Conservation (phyloP, 1,140 invertebrate genomes). For the Portunus trituberculatus region DNA sequence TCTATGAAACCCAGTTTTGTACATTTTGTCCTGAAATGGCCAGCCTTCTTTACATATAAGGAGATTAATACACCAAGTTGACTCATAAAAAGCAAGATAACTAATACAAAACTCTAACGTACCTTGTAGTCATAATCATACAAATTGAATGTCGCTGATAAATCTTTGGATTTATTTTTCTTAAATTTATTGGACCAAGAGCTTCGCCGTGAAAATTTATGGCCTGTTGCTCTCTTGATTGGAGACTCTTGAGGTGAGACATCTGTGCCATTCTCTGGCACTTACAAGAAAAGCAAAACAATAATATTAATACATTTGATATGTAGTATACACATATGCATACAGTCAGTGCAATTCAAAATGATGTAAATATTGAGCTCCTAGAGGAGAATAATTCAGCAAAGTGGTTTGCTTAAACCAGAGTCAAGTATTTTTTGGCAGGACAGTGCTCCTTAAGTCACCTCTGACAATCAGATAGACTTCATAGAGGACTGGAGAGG, state of each 20-base stretch:
- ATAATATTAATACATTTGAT: not conserved
- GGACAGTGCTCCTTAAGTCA: no score
- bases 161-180: slow-evolving; percentile 26
- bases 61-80: no score
- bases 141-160: slow-evolving; percentile 46
- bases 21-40: no score
- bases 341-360: not conserved
- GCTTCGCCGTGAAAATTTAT: slow-evolving; percentile 28
- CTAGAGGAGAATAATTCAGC: no score
- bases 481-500: no score
- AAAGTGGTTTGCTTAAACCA: no score
- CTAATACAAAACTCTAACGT: not conserved
- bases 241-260: not conserved
- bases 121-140: slow-evolving; percentile 50
- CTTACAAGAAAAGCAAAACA: not conserved
- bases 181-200: slow-evolving; percentile 46
- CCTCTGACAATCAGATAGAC: no score
- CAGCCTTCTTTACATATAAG: no score
- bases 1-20: not conserved
- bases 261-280: not conserved
- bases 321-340: not conserved
- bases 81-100: no score
- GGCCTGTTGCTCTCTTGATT: not conserved
- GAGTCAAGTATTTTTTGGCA: no score
- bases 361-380: not conserved